Evolutionary conservation across 2,888 invertebrate species (phyloP), one percentile per base, ranked within the genome.

Genomic region (Zonitis immaculata): DNA sequence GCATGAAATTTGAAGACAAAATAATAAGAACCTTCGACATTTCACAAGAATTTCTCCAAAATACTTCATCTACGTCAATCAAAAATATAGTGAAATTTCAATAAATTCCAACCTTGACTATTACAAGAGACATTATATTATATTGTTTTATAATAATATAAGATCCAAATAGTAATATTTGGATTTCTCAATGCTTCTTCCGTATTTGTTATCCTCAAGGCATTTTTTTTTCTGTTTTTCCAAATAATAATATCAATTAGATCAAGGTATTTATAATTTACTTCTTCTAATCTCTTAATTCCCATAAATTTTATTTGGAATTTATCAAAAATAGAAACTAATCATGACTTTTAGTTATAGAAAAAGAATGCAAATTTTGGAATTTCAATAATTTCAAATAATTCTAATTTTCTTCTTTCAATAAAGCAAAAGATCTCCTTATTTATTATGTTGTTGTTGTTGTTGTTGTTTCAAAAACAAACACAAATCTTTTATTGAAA

Each of bases 401-500:
- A n/a, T n/a, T n/a, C n/a, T n/a, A n/a, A n/a, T n/a, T n/a, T n/a
- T n/a, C n/a, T n/a, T n/a, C n/a, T n/a, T n/a, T n/a, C n/a, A n/a
- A n/a, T n/a, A n/a, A n/a, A n/a, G 30, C 49, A 26, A 42, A 44
- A 18, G 47, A 42, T 44, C 9, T 18, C 30, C 16, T 32, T 11
- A 4, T 8, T 26, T 4, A 5, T 6, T 12, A 12, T 2, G n/a
- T 14, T 14, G 14, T 16, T 2, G 11, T 20, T 39, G 18, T 20
- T 39, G 20, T 20, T 39, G 39, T 39, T 39, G 11, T 4, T 39
- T 9, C 8, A 16, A 35, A 49, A 49, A 50, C 20, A 54, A 50
- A 54, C 32, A 28, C 46, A n/a, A 27, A 54, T 47, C 47, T 46
- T 42, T 43, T 26, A 26, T 28, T 32, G 14, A 53, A 49, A 53